Base-by-base conservation (phyloP, 2,113 vertebrate genomes). In the Elephantulus edwardii region DNA sequence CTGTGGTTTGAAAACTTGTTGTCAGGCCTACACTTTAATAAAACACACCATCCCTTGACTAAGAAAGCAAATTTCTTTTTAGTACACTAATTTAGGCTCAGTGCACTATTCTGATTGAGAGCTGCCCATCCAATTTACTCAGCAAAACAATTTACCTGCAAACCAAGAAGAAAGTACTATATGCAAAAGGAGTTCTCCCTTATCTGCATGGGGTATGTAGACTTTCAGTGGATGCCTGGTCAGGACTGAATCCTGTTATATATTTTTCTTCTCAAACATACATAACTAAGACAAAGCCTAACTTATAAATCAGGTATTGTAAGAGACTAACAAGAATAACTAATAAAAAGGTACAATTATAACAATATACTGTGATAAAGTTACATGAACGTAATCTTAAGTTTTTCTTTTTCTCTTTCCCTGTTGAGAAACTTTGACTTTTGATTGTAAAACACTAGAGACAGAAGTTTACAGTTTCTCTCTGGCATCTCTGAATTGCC, bases 21-120 rank as follows among this genome's bases (percentile, higher is more conserved):
- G 54, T 40, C 48, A 64, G 78, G 35, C 22, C 92, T 92, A 78
- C 62, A 95, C 74, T 77, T 92, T 78, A 91, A 93, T 87, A 76
- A 90, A 62, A 77, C 93, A 94, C n/a, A n/a, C n/a, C n/a, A n/a
- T n/a, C n/a, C n/a, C n/a, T n/a, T 24, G 70, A 77, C 62, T 88
- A 79, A 79, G 62, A 91, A 91, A 60, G 5, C 54, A 91, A 81
- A 87, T 54, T 92, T 91, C 89, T 77, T 90, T 93, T 94, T 88
- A 93, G 89, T 80, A 86, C 44, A 91, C 70, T 85, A 70, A 91
- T 92, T 91, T 68, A 93, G 38, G 46, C 28, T 89, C 48, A 78
- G 86, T 54, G 48, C 42, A 78, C 50, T 48, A 48, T 78, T 92
- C 54, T 66, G 52, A 64, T 64, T 78, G 26, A 35, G 52, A 74